These are phyloP conservation scores for Meandrina meandrites DNA, from an alignment of 92 coral and sea anemone species.

Conservation along the genomic window DNA sequence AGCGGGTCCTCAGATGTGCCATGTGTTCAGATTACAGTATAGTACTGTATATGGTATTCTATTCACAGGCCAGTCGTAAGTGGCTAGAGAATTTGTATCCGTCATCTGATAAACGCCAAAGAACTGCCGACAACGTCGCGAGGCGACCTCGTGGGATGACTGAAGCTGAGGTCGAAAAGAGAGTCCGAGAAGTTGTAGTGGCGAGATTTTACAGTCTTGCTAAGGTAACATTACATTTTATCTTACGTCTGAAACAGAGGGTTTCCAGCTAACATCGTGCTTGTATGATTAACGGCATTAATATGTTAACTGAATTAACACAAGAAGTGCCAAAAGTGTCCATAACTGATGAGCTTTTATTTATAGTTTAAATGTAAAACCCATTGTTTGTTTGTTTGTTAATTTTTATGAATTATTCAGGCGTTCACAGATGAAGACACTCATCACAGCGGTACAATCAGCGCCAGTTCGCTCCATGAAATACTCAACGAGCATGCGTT, in stretches of 20 bases:
- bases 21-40: background rate
- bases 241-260: background rate
- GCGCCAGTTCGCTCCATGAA: conserved; percentile 59
- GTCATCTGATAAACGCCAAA: conserved; percentile 55
- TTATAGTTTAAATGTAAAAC: background rate
- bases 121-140: conserved; percentile 43
- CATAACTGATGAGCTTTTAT: background rate
- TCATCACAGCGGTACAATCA: conserved; percentile 65
- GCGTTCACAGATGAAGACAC: conserved; percentile 84
- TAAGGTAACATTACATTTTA: conserved; percentile 59
- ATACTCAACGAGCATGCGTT: conserved; percentile 86
- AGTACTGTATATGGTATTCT: background rate
- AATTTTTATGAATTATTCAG: conserved; percentile 24
- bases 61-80: conserved; percentile 72
- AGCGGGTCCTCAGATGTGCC: background rate
- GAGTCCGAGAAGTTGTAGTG: conserved; percentile 81
- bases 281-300: background rate
- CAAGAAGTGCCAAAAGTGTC: background rate
- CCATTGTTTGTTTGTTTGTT: background rate
- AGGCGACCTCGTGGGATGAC: conserved; percentile 62
- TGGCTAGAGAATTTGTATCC: conserved; percentile 83
- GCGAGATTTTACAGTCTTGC: conserved; percentile 93
- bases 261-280: background rate
- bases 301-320: no score
- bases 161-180: conserved; percentile 73